Evolutionary conservation across 2,113 vertebrate genomes (phyloP), one percentile per base, ranked within the genome.

Genomic region (Cheirogaleus medius): DNA sequence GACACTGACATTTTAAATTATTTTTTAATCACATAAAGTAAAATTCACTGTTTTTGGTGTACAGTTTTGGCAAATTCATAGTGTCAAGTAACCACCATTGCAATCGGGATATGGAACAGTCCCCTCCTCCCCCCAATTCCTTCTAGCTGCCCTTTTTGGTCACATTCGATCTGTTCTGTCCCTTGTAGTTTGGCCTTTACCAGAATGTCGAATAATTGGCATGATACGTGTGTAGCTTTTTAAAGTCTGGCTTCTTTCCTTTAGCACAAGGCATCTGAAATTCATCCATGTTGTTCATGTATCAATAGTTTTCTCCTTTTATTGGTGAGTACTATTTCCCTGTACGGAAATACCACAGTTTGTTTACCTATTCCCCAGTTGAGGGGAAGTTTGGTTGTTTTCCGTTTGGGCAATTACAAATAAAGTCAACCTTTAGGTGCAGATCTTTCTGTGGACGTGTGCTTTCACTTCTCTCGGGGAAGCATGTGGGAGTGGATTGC

Each of bases 161-260:
- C 27, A 42, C 21, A 42, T 7, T 0, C n/a, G 10, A 13, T 60
- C 54, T 60, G 49, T 23, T 13, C 58, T 23, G 52, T 29, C 8
- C 39, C 49, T 21, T 27, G 0, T 0, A 12, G 23, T 34, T 11
- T 23, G 47, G 29, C 10, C 56, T 73, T 69, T 21, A 25, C n/a
- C 20, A 17, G 77, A 42, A 25, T 11, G 5, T 37, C 17, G 49
- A 12, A 21, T 32, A 1, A 11, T 8, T 8, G 5, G 73, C 39
- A 6, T 23, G 2, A 8, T 0, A 0, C 2, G 8, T 0, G 0
- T 4, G 34, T 1, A 13, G 37, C 21, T 27, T 21, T 13, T 1
- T 8, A 25, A 34, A 42, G 85, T 66, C 37, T 23, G 85, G 60
- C 60, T 34, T 27, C 60, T 18, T 18, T 69, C 6, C 2, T 9